These are phyloP conservation scores for Pelecanoides urinatrix DNA, from an alignment of 2,113 vertebrate species.

Conservation along the genomic window DNA sequence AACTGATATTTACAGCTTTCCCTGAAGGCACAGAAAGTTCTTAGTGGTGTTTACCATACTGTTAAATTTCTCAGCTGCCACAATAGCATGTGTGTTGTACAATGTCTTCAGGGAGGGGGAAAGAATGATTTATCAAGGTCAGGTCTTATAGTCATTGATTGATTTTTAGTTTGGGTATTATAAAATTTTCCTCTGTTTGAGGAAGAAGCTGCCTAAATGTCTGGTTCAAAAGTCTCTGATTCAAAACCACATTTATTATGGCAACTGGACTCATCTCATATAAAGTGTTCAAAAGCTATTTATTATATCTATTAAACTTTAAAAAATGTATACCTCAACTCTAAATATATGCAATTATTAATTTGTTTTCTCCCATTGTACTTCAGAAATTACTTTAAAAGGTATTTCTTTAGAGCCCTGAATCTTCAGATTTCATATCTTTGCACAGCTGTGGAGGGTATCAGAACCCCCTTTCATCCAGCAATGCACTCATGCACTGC, in stretches of 20 bases:
- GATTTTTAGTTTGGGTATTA: background rate
- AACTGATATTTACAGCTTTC: background rate
- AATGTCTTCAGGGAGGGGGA: background rate
- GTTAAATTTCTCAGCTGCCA: background rate
- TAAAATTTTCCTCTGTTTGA: background rate
- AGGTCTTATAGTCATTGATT: background rate
- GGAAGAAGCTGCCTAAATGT: background rate
- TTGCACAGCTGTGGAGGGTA: background rate
- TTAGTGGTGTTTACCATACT: background rate
- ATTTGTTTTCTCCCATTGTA: background rate
- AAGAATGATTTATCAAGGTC: background rate
- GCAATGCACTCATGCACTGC: background rate
- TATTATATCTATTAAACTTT: background rate
- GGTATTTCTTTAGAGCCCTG: background rate
- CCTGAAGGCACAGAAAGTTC: background rate
- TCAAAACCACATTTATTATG: background rate
- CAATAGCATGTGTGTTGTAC: background rate
- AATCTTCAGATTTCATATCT: background rate
- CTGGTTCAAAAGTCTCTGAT: background rate
- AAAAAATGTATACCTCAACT: background rate
- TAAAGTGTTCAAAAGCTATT: background rate
- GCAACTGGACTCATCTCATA: background rate
- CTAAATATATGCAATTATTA: background rate
- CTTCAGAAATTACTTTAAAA: background rate
- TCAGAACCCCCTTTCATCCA: background rate